phyloP scores from a whole-genome alignment of 64 coral and sea anemone species.

The Acropora tenuis region DNA sequence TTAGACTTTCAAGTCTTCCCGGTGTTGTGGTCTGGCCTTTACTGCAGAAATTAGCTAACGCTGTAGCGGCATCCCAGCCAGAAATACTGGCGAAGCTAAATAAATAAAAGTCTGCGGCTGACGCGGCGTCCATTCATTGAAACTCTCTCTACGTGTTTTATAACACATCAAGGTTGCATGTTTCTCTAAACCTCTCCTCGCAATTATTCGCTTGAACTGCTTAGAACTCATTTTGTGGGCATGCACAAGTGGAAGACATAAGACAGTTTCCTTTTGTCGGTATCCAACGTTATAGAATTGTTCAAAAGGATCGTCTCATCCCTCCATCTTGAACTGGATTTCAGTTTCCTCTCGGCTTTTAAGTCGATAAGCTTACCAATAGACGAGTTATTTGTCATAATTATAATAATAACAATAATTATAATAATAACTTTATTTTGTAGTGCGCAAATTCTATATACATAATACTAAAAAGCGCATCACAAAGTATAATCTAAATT shows the following conservation, averaged over 20 bases:
- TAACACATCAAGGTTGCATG: not conserved
- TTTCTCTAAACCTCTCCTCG: not conserved
- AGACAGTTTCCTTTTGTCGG: constrained; percentile 12
- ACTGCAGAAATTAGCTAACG: too few species aligned
- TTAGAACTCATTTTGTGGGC: not conserved
- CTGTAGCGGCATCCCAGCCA: too few species aligned
- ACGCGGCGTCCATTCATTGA: not conserved
- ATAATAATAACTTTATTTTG: too few species aligned
- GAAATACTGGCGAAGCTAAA: too few species aligned
- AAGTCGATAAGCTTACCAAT: too few species aligned
- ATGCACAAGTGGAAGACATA: not conserved
- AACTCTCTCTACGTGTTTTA: constrained; percentile 1
- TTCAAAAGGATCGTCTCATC: not conserved
- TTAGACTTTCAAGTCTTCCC: too few species aligned
- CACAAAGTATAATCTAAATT: too few species aligned
- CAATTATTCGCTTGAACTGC: constrained; percentile 20
- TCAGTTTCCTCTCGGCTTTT: not conserved
- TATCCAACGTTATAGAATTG: not conserved
- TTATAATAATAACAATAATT: too few species aligned
- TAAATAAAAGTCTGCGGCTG: not conserved
- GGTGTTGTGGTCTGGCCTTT: too few species aligned
- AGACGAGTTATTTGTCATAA: too few species aligned
- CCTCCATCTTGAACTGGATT: not conserved
- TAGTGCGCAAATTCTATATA: too few species aligned
- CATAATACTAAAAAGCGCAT: too few species aligned